Evolutionary conservation across 2,888 invertebrate genomes (phyloP).

Genomic region (Epinotia bilunana): DNA sequence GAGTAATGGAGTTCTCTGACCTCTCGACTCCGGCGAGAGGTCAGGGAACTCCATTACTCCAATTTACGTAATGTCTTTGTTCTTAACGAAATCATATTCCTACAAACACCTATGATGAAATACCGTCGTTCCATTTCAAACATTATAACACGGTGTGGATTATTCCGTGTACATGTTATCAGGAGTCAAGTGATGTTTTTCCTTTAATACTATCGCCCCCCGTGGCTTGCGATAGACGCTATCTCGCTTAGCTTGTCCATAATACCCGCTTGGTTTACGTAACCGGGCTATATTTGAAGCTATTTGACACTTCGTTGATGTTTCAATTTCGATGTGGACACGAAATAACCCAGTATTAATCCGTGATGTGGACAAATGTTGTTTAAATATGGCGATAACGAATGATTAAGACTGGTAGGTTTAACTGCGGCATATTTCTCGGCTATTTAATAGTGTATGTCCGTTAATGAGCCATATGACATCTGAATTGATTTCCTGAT

Average conservation of each 20-base stretch:
- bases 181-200: slow-evolving; percentile 45
- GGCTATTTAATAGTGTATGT: not conserved
- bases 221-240: slow-evolving; percentile 40
- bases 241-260: slow-evolving; percentile 24
- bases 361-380: not conserved
- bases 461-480: not conserved
- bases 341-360: no score
- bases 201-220: slow-evolving; percentile 46
- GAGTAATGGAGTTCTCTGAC: no score
- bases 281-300: slow-evolving; percentile 21
- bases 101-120: slow-evolving; percentile 31
- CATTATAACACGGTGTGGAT: slow-evolving; percentile 26
- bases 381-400: not conserved
- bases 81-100: not conserved
- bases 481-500: slow-evolving; percentile 3
- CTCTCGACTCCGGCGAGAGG: no score
- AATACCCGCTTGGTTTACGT: slow-evolving; percentile 20
- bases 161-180: slow-evolving; percentile 34
- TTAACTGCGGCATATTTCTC: not conserved
- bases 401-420: not conserved
- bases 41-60: not conserved
- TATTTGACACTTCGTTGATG: slow-evolving; percentile 30
- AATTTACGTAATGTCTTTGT: not conserved
- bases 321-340: slow-evolving; percentile 30
- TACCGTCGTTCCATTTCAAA: slow-evolving; percentile 24